Conservation (phyloP, 1,140 invertebrate species). For the Tetranychus cinnabarinus region DNA sequence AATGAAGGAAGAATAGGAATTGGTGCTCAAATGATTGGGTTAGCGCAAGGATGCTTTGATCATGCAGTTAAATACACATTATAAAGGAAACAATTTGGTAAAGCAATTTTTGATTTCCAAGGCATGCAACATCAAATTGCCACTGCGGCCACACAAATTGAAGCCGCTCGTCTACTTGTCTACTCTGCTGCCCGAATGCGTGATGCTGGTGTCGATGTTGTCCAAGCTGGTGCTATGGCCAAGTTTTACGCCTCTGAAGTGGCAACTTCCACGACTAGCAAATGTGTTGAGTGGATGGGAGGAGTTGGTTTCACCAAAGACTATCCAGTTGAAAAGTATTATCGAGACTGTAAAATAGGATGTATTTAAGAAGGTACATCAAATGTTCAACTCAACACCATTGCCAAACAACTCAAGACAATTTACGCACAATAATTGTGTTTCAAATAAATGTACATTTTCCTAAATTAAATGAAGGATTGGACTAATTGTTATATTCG, state of each 20-base stretch:
- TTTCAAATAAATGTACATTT: too few relatives aligned
- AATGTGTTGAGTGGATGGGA: constrained; percentile 92
- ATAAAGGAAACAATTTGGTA: constrained; percentile 83
- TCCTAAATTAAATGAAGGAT: too few relatives aligned
- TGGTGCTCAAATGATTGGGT: constrained; percentile 80
- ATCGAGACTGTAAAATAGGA: constrained; percentile 59
- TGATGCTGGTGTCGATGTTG: constrained; percentile 51
- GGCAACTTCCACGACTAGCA: constrained; percentile 54
- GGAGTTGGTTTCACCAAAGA: constrained; percentile 87
- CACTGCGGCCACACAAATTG: constrained; percentile 57
- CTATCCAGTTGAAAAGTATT: constrained; percentile 88
- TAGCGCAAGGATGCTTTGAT: constrained; percentile 77
- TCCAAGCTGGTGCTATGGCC: constrained; percentile 84
- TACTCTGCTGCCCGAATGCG: constrained; percentile 81
- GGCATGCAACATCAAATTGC: constrained; percentile 86
- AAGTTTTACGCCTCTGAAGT: constrained; percentile 56
- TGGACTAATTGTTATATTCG: too few relatives aligned
- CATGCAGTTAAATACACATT: constrained; percentile 73
- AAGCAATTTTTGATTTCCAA: constrained; percentile 66
- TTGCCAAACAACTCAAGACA: constrained; percentile 50
- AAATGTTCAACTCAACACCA: constrained; percentile 91
- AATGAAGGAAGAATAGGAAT: constrained; percentile 91
- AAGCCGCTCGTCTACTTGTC: constrained; percentile 58
- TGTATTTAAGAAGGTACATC: constrained; percentile 95
- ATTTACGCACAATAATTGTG: too few relatives aligned